Base-by-base conservation (phyloP, 1,140 invertebrate genomes). In the Gryon sp. region DNA sequence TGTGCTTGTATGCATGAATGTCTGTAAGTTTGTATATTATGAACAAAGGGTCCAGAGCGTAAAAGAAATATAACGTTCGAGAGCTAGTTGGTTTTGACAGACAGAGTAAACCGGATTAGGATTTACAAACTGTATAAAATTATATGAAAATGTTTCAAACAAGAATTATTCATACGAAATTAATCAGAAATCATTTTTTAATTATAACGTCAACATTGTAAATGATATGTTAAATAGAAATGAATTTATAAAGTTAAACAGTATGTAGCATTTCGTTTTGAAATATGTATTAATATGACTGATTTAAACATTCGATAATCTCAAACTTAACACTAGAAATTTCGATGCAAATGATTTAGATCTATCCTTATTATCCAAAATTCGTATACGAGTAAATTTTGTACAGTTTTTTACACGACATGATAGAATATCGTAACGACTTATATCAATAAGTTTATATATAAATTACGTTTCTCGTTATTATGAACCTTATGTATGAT, bases 41-140 rank as follows among this genome's bases (percentile, higher is more conserved):
- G 63, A 68, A 57, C 30, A 40, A 30, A 46, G 43, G 24, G 38
- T 57, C 41, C 40, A 69, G 36, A 36, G 41, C 28, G 28, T n/a
- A 14, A 40, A 28, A 24, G 4, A 24, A 2, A 11, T 28, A 34
- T 41, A 36, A 28, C 2, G 38, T 48, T 68, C 16, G n/a, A n/a
- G 12, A 57, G 30, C 18, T 45, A 53, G 50, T 53, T 69, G 65
- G 24, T 50, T 59, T 30, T 7, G 26, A 28, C 24, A 45, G 19
- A 57, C 7, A 19, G 5, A 36, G 38, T 43, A 9, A 32, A 66
- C 62, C 30, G 19, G 48, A 38, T 66, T 66, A 22, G 8, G 15
- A 66, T 52, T 66, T 66, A 50, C 45, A 30, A 55, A 66, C 26
- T 66, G 62, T 66, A 66, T 66, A 53, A 66, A 66, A 66, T 66